Conservation (phyloP, 1,140 invertebrate genomes). For the Rhagoletis zephyria region DNA sequence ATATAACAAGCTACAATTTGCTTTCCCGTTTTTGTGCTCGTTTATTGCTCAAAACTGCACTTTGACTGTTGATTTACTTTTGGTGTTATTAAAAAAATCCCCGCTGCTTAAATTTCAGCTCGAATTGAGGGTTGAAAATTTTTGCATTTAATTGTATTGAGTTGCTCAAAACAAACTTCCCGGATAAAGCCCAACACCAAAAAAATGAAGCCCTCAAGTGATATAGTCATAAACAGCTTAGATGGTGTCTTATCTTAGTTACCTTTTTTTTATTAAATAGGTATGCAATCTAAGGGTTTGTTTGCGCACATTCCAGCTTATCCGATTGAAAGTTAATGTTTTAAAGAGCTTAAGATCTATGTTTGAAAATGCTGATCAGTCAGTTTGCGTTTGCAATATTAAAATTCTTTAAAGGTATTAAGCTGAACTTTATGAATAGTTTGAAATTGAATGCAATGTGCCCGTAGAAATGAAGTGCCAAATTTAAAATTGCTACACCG, state of each 20-base stretch:
- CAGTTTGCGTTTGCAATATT: no score
- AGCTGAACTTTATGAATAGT: no score
- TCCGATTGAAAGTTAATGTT: not conserved
- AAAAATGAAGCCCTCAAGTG: not conserved
- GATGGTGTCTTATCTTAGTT: not conserved
- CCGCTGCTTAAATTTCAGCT: not conserved
- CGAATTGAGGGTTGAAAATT: not conserved
- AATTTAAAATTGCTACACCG: no score
- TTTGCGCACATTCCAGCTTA: not conserved
- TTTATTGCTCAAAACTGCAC: not conserved
- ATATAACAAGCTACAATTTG: not conserved
- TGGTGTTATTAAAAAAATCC: not conserved
- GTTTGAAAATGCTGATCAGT: no score
- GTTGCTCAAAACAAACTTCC: not conserved
- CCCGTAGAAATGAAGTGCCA: no score
- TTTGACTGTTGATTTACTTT: not conserved
- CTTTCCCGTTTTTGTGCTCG: not conserved
- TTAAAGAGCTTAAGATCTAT: no score
- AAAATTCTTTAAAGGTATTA: no score
- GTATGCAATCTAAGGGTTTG: not conserved
- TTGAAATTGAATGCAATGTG: no score
- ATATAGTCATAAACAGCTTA: not conserved
- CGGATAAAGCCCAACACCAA: not conserved
- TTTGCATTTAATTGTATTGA: not conserved
- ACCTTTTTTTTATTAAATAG: constrained; percentile 13